Evolutionary conservation across 2,888 invertebrate genomes (phyloP).

Genomic region (Steinernema hermaphroditum): DNA sequence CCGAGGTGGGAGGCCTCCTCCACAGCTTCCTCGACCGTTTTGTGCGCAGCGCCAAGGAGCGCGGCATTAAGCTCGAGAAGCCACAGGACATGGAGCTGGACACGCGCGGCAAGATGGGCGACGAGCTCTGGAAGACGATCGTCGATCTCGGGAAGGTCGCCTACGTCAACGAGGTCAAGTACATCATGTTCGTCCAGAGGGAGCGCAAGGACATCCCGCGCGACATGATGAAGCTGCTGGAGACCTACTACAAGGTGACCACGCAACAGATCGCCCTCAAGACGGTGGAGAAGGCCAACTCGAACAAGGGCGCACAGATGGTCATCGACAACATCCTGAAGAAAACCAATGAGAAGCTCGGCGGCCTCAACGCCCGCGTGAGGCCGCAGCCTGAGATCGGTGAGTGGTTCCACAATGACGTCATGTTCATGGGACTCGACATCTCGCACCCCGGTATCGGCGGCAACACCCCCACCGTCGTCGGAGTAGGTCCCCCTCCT

Average conservation of each 20-base stretch:
- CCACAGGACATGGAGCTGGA: neutral
- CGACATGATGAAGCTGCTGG: slow-evolving; percentile 27
- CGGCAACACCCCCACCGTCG: slow-evolving; percentile 37
- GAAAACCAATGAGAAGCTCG: slow-evolving; percentile 32
- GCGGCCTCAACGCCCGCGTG: slow-evolving; percentile 26
- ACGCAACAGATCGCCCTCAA: neutral
- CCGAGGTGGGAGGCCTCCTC: neutral
- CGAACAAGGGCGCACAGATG: neutral
- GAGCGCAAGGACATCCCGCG: neutral
- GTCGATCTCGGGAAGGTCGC: neutral
- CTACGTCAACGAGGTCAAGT: neutral
- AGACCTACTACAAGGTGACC: slow-evolving; percentile 2
- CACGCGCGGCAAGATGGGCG: neutral
- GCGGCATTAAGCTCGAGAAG: neutral
- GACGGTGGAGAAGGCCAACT: slow-evolving; percentile 1
- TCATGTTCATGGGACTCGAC: slow-evolving; percentile 43
- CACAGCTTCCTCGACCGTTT: neutral
- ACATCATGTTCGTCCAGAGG: neutral
- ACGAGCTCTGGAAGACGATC: neutral
- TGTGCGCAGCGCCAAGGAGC: neutral
- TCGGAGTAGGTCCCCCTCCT: slow-evolving; percentile 36
- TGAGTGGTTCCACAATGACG: slow-evolving; percentile 24
- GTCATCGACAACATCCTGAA: slow-evolving; percentile 31
- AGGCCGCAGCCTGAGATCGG: neutral
- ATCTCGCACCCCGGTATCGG: slow-evolving; percentile 40